Conservation (phyloP, 2,888 invertebrate genomes). For the Crocallis elinguaria region DNA sequence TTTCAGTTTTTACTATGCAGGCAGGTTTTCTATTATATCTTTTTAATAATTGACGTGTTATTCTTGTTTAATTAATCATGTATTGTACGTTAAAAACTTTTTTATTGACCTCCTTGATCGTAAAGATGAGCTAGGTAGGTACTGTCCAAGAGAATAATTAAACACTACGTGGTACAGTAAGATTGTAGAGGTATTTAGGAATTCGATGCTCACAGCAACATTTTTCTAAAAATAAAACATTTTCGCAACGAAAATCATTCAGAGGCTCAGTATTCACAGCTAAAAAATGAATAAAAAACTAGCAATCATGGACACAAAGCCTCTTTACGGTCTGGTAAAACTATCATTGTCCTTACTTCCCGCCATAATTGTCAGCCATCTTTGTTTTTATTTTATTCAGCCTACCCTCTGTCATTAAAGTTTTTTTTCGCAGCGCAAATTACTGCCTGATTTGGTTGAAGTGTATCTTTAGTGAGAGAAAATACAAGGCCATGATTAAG, state of each 20-base stretch:
- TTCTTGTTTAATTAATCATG: too few species aligned
- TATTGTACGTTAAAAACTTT: too few species aligned
- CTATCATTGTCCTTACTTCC: slow-evolving; percentile 60
- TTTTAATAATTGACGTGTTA: too few species aligned
- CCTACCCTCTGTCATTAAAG: slow-evolving; percentile 50
- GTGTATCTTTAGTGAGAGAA: slow-evolving; percentile 20
- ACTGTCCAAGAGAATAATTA: too few species aligned
- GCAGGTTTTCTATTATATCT: too few species aligned
- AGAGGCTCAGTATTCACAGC: slow-evolving; percentile 39
- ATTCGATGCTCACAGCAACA: too few species aligned
- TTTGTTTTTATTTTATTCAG: slow-evolving; percentile 46
- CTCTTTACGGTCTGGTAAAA: slow-evolving; percentile 64
- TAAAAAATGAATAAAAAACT: slow-evolving; percentile 44
- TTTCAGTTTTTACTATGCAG: too few species aligned
- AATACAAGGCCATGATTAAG: background rate
- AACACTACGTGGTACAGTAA: too few species aligned
- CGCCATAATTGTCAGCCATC: slow-evolving; percentile 57
- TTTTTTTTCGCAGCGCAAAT: slow-evolving; percentile 40
- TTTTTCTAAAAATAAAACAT: background rate
- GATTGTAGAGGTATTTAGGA: too few species aligned
- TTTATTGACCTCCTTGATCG: too few species aligned
- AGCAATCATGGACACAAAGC: slow-evolving; percentile 43
- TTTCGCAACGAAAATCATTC: slow-evolving; percentile 28
- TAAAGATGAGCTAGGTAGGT: too few species aligned
- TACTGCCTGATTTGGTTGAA: slow-evolving; percentile 35